Evolutionary conservation across 2,888 invertebrate species (phyloP).

Genomic region (Apodemia hepburni): DNA sequence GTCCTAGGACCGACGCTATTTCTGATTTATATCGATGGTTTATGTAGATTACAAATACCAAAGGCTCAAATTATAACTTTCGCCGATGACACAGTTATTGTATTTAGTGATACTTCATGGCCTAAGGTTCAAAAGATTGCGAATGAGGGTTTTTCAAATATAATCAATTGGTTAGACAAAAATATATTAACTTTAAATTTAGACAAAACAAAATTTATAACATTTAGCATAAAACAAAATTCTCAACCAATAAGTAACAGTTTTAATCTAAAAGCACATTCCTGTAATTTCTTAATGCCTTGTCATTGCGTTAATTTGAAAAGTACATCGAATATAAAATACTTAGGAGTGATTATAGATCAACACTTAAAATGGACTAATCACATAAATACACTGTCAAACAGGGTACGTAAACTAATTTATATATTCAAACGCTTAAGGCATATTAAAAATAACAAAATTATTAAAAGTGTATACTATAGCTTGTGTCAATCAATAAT

Average conservation of each 20-base stretch:
- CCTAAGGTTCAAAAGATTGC: not conserved
- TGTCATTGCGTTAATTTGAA: not conserved
- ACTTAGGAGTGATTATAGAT: not conserved
- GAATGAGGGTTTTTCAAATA: not conserved
- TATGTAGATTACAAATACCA: not conserved
- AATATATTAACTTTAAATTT: not conserved
- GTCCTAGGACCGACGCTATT: not conserved
- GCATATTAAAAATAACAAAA: not conserved
- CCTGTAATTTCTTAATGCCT: not conserved
- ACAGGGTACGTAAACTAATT: not conserved
- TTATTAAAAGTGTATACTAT: not conserved
- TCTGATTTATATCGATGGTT: not conserved
- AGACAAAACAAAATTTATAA: not conserved
- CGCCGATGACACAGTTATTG: not conserved
- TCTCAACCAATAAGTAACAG: not conserved
- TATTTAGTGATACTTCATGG: not conserved
- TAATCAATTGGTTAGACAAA: not conserved
- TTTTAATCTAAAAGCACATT: conserved; percentile 1
- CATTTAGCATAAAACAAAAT: not conserved
- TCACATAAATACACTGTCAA: not conserved
- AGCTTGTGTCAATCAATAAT: not conserved
- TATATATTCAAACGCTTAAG: not conserved
- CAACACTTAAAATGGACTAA: not conserved
- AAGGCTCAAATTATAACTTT: not conserved
- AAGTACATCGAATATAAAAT: not conserved